Base-by-base conservation (phyloP, 2,888 invertebrate genomes). In the Drosophila siamana region DNA sequence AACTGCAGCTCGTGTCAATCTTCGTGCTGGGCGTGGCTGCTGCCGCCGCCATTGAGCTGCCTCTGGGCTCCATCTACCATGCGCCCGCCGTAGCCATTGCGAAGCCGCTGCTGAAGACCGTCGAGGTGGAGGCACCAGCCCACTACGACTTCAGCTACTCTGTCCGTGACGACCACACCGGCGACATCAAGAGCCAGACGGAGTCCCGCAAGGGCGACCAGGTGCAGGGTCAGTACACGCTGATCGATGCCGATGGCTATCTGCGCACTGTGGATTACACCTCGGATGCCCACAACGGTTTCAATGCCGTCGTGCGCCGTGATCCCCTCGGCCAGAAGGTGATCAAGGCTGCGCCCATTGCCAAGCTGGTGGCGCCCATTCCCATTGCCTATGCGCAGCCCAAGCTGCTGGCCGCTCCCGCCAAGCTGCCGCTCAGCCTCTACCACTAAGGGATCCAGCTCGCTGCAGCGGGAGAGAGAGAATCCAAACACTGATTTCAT, bases 251-350 rank as follows among this genome's bases (percentile, higher is more conserved):
- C 69, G 94, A 94, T 89, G 94, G 94, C 30, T 92, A 91, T 70
- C 92, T 92, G 71, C 92, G 94, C 66, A 93, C 92, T 46, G 94
- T 94, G 40, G 93, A 94, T 71, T 94, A 94, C 86, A 93, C 93
- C 47, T 93, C 94, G 44, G 94, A 94, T 88, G 91, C 92, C 24
- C 93, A 93, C 76, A 93, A 93, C 69, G 94, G 94, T 52, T 94
- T 94, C 91, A 94, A 94, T 83, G 94, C 94, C 24, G 92, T 94
- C 33, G 94, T 94, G 4, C 92, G 92, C 70, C 93, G 93, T 66
- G 93, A 93, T 77, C 93, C 93, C 0, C 89, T 92, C 19, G 92
- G 90, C 2, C 92, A 92, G 0, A 91, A 92, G 77, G 89, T 92
- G 8, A 69, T 90, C 4, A 91, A 91, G 67, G 92, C 92, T 55